Conservation (phyloP, 2,113 vertebrate species). For the Alosa alosa region DNA sequence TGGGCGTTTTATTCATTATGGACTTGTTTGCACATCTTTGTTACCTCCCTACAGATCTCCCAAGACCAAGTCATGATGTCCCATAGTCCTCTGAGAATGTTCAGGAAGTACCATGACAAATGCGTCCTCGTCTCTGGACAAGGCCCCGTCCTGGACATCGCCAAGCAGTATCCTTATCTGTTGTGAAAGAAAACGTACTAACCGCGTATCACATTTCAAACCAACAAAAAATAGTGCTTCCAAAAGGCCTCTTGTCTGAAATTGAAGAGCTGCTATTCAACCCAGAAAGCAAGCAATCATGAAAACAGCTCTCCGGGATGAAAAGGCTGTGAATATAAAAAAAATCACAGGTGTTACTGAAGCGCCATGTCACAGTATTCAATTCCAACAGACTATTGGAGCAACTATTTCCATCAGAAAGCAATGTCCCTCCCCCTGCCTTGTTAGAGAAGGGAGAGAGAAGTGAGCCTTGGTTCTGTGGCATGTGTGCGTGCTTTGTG, state of each 20-base stretch:
- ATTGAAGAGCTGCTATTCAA: not conserved
- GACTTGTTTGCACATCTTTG: not conserved
- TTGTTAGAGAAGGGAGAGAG: not conserved
- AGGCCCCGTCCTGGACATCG: constrained; percentile 82
- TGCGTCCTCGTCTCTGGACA: constrained; percentile 85
- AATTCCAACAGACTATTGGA: not conserved
- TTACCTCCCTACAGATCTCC: constrained; percentile 68
- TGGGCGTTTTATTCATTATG: not conserved
- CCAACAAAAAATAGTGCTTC: not conserved
- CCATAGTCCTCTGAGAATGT: constrained; percentile 82
- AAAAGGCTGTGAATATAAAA: not conserved
- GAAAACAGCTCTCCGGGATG: not conserved
- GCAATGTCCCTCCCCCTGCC: not conserved
- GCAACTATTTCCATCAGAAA: not conserved
- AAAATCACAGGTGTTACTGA: constrained; percentile 4
- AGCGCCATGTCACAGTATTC: not conserved
- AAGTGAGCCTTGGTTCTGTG: not conserved
- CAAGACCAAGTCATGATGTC: constrained; percentile 86
- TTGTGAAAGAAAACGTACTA: not conserved
- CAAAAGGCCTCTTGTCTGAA: not conserved
- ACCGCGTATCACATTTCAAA: not conserved
- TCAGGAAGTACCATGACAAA: constrained; percentile 81
- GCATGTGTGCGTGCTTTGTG: not conserved
- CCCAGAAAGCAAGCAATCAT: not conserved
- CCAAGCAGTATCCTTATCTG: constrained; percentile 81